Evolutionary conservation across 2,797 vertebrate species (phyloP).

Genomic region (Typhlichthys eigenmanni): DNA sequence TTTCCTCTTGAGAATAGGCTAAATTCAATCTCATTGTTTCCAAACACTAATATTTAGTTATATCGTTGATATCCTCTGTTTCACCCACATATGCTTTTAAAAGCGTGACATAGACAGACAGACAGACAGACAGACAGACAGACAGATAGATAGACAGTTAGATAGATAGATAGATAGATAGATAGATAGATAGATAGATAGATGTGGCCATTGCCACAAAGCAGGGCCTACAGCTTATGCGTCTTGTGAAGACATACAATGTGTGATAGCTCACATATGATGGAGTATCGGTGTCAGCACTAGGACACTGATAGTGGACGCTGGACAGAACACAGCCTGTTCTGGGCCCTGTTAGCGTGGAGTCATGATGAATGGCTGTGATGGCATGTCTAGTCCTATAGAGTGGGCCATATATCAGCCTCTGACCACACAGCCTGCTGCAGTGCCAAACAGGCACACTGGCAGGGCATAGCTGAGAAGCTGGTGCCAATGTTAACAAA

Average conservation of each 20-base stretch:
- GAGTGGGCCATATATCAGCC: slow-evolving; percentile 51
- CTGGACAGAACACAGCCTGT: slow-evolving; percentile 33
- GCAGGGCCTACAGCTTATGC: background rate
- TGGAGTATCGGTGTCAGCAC: slow-evolving; percentile 32
- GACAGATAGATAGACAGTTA: no score
- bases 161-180: no score
- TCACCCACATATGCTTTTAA: no score
- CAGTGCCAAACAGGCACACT: slow-evolving; percentile 9
- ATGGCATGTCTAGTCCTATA: slow-evolving; percentile 45
- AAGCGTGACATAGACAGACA: no score
- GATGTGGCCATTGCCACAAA: no score
- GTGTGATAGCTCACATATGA: slow-evolving; percentile 3
- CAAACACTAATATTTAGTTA: no score
- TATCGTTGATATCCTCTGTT: no score
- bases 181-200: no score
- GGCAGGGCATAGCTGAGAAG: slow-evolving; percentile 47
- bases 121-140: no score
- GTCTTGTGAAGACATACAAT: background rate
- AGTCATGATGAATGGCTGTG: slow-evolving; percentile 29
- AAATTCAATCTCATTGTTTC: no score
- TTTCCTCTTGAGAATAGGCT: no score
- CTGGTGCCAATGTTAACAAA: slow-evolving; percentile 59
- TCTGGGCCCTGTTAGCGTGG: slow-evolving; percentile 16
- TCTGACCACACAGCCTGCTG: slow-evolving; percentile 49
- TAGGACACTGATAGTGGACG: background rate